These are phyloP conservation scores for Drosophila recens DNA, from an alignment of 2,888 invertebrate species.

Conservation along the genomic window DNA sequence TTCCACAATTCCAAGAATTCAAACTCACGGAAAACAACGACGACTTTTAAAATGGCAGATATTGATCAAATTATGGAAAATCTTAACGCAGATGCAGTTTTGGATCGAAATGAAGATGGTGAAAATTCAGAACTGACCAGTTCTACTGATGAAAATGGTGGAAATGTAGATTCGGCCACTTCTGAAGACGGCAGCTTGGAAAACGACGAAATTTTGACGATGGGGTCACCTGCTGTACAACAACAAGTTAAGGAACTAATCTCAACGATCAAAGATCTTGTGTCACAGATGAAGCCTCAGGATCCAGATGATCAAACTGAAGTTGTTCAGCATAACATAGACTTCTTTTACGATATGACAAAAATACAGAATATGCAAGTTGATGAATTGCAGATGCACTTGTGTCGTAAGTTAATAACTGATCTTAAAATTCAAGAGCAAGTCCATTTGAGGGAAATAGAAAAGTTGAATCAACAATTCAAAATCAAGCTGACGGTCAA, in stretches of 20 bases:
- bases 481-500: too few relatives aligned
- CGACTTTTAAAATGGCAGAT: neutral
- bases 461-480: too few relatives aligned
- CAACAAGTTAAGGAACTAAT: neutral
- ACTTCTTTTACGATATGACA: neutral
- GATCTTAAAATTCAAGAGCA: slow-evolving; percentile 27
- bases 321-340: neutral
- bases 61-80: neutral
- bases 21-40: neutral
- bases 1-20: neutral
- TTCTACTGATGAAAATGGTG: neutral
- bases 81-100: neutral
- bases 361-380: slow-evolving; percentile 15
- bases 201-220: neutral
- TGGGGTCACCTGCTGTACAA: neutral
- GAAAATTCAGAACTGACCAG: neutral
- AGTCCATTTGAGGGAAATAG: slow-evolving; percentile 14
- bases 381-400: slow-evolving; percentile 24
- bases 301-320: neutral
- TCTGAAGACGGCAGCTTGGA: neutral
- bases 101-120: neutral
- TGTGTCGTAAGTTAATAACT: slow-evolving; percentile 11
- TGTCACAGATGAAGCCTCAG: neutral
- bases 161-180: neutral
- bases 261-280: slow-evolving; percentile 1